Percentiles rank a stretch among this genome's conserved stretches.
phyloP scores from a whole-genome alignment of 2,113 vertebrate species.

The Aepyceros melampus region DNA sequence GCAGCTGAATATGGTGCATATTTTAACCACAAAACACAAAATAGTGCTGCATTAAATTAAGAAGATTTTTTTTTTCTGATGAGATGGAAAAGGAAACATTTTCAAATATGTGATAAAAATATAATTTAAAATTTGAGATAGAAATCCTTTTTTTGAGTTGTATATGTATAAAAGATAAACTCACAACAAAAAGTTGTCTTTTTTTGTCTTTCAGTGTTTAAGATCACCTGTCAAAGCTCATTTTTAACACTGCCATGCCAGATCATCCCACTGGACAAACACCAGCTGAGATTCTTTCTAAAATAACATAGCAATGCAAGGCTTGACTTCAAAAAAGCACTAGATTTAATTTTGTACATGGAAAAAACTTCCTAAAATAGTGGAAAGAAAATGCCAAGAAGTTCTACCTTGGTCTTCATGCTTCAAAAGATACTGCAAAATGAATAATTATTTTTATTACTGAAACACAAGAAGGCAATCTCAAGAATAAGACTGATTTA shows the following conservation, averaged over 20 bases:
- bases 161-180: background rate
- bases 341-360: conserved; percentile 1
- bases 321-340: background rate
- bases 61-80: background rate
- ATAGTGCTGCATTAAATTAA: background rate
- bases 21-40: background rate
- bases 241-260: background rate
- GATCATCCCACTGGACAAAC: background rate
- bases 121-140: background rate
- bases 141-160: background rate
- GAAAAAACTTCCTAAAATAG: background rate
- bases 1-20: background rate
- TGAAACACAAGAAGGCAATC: background rate
- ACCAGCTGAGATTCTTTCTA: conserved; percentile 22
- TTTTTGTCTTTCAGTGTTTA: background rate
- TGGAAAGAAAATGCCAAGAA: background rate
- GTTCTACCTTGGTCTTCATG: background rate
- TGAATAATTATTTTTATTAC: conserved; percentile 26
- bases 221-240: background rate
- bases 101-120: background rate
- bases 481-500: background rate
- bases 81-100: background rate
- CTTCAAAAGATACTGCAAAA: conserved; percentile 9
- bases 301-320: background rate
- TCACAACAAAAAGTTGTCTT: background rate